These are phyloP conservation scores for Cyphomyrmex costatus DNA, from an alignment of 1,140 invertebrate species.

Conservation along the genomic window DNA sequence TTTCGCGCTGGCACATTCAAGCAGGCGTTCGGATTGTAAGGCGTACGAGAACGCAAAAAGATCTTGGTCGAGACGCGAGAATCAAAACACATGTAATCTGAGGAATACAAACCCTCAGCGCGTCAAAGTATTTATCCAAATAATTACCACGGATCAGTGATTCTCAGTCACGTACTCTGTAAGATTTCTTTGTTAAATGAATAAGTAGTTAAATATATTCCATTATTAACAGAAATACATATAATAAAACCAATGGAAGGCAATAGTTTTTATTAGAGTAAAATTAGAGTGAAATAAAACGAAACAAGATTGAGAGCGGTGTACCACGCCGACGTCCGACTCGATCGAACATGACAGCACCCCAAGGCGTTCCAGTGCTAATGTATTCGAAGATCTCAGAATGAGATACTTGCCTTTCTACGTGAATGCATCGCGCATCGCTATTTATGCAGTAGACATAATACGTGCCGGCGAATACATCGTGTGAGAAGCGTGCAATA, in stretches of 20 bases:
- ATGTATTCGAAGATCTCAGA: constrained; percentile 62
- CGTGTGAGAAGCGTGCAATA: constrained; percentile 21
- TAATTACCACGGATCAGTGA: constrained; percentile 1
- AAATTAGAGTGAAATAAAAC: constrained; percentile 36
- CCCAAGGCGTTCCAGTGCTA: constrained; percentile 61
- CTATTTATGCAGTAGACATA: constrained; percentile 55
- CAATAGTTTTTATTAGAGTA: too few relatives aligned
- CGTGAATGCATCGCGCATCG: constrained; percentile 41
- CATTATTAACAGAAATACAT: not conserved
- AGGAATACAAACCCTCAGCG: not conserved
- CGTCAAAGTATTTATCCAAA: constrained; percentile 21
- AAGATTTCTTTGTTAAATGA: not conserved
- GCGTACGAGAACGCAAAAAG: constrained; percentile 62
- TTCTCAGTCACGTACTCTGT: not conserved
- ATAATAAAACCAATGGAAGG: not conserved
- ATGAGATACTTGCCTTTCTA: constrained; percentile 56
- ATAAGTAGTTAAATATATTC: not conserved
- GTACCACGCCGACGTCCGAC: not conserved
- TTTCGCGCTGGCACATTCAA: constrained; percentile 21
- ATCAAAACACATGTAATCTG: constrained; percentile 18
- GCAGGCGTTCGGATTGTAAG: constrained; percentile 37
- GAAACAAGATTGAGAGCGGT: constrained; percentile 42
- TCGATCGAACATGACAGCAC: constrained; percentile 58
- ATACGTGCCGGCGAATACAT: constrained; percentile 20
- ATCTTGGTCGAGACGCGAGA: not conserved